Evolutionary conservation across 2,113 vertebrate species (phyloP).

Genomic region (Macrotus californicus): DNA sequence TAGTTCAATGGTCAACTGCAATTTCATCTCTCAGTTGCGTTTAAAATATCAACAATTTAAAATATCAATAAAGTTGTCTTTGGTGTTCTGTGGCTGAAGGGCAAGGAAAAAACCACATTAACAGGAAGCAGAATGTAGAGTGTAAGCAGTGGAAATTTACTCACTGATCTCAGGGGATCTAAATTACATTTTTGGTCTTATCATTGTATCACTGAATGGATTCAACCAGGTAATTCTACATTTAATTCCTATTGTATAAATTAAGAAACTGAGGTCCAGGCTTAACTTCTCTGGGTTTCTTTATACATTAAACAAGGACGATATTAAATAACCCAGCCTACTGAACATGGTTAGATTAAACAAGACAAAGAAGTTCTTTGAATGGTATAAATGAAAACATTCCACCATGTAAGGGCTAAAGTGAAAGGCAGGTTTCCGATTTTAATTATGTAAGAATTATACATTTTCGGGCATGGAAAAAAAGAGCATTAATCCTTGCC

Average conservation of each 20-base stretch:
- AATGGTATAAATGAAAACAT: background rate
- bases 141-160: background rate
- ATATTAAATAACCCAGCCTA: background rate
- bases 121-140: background rate
- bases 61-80: constrained; percentile 14
- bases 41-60: constrained; percentile 24
- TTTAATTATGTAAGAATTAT: background rate
- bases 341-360: background rate
- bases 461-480: background rate
- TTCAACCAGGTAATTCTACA: background rate
- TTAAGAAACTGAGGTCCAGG: background rate
- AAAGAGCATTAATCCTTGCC: background rate
- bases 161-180: background rate
- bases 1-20: background rate
- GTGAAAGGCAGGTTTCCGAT: background rate
- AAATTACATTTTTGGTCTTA: background rate
- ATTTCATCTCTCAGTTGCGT: background rate
- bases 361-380: background rate
- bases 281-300: background rate
- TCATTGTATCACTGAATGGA: background rate
- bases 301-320: background rate
- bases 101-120: background rate
- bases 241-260: background rate
- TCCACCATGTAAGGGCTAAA: background rate
- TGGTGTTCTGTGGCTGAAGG: background rate